phyloP scores from a whole-genome alignment of 2,113 vertebrate genomes.

The Dissostichus mawsoni region DNA sequence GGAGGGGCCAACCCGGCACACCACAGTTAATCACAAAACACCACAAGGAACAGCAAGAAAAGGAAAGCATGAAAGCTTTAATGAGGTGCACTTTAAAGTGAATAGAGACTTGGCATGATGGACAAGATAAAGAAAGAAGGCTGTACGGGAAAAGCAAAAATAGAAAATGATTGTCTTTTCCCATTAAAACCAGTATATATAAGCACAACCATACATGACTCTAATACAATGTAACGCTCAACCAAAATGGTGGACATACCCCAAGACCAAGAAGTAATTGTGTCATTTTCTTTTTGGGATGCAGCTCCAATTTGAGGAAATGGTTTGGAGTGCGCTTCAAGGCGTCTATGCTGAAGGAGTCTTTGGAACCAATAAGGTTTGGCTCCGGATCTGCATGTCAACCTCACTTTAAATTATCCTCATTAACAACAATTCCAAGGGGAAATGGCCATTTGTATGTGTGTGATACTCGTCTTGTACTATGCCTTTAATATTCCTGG shows the following conservation, averaged over 20 bases:
- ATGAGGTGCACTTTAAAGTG: conserved; percentile 54
- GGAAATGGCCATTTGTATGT: conserved; percentile 73
- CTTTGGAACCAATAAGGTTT: conserved; percentile 75
- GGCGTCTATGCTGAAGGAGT: conserved; percentile 61
- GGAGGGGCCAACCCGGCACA: conserved; percentile 54
- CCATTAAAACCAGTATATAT: conserved; percentile 19
- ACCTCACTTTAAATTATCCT: conserved; percentile 82
- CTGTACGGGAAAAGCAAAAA: conserved; percentile 19
- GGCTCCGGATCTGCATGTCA: conserved; percentile 68
- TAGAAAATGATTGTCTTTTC: conserved; percentile 24
- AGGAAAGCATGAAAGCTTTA: conserved; percentile 38
- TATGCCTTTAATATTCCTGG: conserved; percentile 49
- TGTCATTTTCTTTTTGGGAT: conserved; percentile 70
- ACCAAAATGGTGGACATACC: conserved; percentile 53
- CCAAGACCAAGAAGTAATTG: conserved; percentile 73
- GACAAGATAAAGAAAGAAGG: conserved; percentile 44
- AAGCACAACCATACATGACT: conserved; percentile 17
- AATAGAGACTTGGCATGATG: conserved; percentile 40
- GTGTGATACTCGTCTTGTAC: conserved; percentile 60
- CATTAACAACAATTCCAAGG: conserved; percentile 77
- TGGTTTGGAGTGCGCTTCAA: conserved; percentile 74
- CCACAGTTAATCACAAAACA: conserved; percentile 72
- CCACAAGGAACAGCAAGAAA: conserved; percentile 40
- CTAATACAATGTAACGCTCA: conserved; percentile 35
- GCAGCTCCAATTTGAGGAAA: conserved; percentile 77